Base-by-base conservation (phyloP, 30 jellyfish, hydroid and myxozoan species). In the Nemopilema nomurai region DNA sequence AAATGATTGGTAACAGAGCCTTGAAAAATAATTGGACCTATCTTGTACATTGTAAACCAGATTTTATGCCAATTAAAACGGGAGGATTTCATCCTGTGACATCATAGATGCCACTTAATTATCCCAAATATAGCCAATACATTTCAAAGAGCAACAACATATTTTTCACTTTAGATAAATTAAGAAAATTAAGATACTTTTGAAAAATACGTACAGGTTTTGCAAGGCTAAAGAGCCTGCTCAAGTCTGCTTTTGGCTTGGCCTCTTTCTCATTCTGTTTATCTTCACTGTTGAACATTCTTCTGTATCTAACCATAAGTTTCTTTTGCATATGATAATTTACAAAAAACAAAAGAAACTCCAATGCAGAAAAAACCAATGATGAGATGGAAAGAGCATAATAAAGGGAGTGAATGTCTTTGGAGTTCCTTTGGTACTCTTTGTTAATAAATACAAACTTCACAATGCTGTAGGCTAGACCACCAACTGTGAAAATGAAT, bases 171-270 rank as follows among this genome's bases (percentile, higher is more conserved):
- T n/a, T n/a, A n/a, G n/a, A n/a, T n/a, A n/a, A n/a, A n/a, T n/a
- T n/a, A n/a, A n/a, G n/a, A n/a, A n/a, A n/a, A n/a, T 4, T 1
- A 1, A 70, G 27, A 22, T 18, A 49, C 25, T 17, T 17, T 67
- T 41, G 57, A 41, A 41, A 41, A 41, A 41, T 41, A 92, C 98
- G 66, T 86, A 92, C 98, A 3, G 97, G 97, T 26, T 88, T 87
- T 33, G 92, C 92, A 62, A 92, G 77, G n/a, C 81, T 24, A 23
- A 92, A 24, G 30, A 92, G 86, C 29, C 98, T 80, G 62, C 85
- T 68, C 33, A 92, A 23, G 51, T 88, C 77, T 24, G 92, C 97
- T 51, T 70, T 85, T 29, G 72, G 69, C 67, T 85, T 85, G n/a
- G 67, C 41, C 32, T 79, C 81, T 64, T 83, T 70, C 31, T 49